Percentiles rank a stretch among this genome's conserved stretches.
Conservation (phyloP, 2,888 invertebrate species). For the Lepidocyrtoides sp. region DNA sequence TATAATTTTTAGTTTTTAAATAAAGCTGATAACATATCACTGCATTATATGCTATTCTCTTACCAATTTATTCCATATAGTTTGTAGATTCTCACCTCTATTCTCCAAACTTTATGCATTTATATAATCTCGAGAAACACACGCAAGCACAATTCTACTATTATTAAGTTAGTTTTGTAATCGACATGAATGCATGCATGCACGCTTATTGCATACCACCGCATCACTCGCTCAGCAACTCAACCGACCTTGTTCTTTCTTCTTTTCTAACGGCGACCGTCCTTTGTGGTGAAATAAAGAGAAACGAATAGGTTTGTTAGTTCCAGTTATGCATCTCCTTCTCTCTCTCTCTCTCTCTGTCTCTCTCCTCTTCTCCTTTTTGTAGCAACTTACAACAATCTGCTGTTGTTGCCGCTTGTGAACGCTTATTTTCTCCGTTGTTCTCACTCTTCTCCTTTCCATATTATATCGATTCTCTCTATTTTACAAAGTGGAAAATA, state of each 20-base stretch:
- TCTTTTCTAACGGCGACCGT: slow-evolving; percentile 1
- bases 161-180: slow-evolving; percentile 39
- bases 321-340: slow-evolving; percentile 62
- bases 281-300: slow-evolving; percentile 42
- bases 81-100: slow-evolving; percentile 14
- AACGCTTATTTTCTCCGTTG: slow-evolving; percentile 50
- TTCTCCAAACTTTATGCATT: neutral
- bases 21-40: too few species aligned
- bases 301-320: slow-evolving; percentile 40
- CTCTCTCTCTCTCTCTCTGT: neutral
- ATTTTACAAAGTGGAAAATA: slow-evolving; percentile 69
- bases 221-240: slow-evolving; percentile 20
- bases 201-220: slow-evolving; percentile 50
- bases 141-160: slow-evolving; percentile 9
- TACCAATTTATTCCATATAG: neutral
- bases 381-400: neutral
- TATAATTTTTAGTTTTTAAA: too few species aligned
- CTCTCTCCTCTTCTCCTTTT: neutral
- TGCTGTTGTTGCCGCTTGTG: neutral
- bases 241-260: slow-evolving; percentile 39
- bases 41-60: too few species aligned
- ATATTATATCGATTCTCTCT: slow-evolving; percentile 48
- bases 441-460: slow-evolving; percentile 10
- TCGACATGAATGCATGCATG: slow-evolving; percentile 60
- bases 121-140: neutral